Conservation (phyloP, 2,888 invertebrate species). For the Tyria jacobaeae region DNA sequence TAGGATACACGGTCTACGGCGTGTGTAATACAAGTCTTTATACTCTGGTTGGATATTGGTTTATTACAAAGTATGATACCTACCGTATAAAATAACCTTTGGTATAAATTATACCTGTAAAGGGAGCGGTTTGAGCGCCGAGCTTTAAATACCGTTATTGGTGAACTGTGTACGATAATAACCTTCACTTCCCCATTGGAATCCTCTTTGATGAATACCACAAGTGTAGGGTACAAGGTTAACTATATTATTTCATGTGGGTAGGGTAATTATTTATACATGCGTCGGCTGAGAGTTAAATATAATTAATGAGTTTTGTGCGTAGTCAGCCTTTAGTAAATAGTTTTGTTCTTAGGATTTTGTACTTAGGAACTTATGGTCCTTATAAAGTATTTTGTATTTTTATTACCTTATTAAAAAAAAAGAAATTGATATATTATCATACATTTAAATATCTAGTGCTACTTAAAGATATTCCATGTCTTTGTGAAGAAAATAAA, state of each 20-base stretch:
- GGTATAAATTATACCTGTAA: constrained; percentile 5
- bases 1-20: background rate
- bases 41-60: background rate
- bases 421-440: too few species aligned
- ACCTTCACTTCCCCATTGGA: constrained; percentile 12
- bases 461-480: too few species aligned
- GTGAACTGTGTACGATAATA: constrained; percentile 9
- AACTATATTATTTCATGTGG: constrained; percentile 15
- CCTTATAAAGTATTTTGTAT: background rate
- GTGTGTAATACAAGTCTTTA: background rate
- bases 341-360: background rate
- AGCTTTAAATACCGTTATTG: constrained; percentile 17
- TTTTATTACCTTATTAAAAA: too few species aligned
- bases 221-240: constrained; percentile 10
- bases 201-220: constrained; percentile 19
- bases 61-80: background rate
- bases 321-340: background rate
- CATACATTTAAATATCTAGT: background rate
- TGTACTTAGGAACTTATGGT: background rate
- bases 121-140: background rate
- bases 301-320: background rate
- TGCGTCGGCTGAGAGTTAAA: constrained; percentile 9
- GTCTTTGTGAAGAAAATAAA: too few species aligned
- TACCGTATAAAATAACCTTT: background rate
- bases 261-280: constrained; percentile 18